Base-by-base conservation (phyloP, 2,113 vertebrate genomes). In the Meles meles region DNA sequence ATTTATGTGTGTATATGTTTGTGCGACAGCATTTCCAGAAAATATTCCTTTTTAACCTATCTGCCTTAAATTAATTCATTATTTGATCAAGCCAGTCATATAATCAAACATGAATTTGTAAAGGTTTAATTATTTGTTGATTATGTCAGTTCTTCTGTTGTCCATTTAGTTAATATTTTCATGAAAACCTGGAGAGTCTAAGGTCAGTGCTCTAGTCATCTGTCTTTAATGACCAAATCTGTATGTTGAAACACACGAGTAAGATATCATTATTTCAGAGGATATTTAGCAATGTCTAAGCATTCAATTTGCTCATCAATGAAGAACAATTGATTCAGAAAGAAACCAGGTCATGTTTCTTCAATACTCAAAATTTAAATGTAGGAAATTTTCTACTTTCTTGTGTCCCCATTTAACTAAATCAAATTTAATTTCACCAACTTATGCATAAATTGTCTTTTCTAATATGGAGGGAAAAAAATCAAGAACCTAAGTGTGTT, bases 211-310 rank as follows among this genome's bases (percentile, higher is more conserved):
- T 93, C 74, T 86, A 61, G 59, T 92, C 42, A 92, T 90, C 42
- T 92, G 7, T 76, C 31, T 86, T 87, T 96, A 96, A 93, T 80
- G 34, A 71, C 21, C 20, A 25, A 3, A 71, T 97, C 9, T 63
- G 21, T 59, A 76, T 88, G 67, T 74, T 31, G 37, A 94, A 97
- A 94, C 47, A 95, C 25, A 52, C 20, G 8, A 81, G 59, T 59
- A 97, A 89, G 20, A 92, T 39, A 17, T 80, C 52, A 92, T 90
- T 93, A 80, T 80, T 90, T 93, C 74, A 37, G 94, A 90, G 67
- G 39, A 17, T 12, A 47, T 61, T 79, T 71, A 87, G 59, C 47
- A 61, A 37, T 34, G 25, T 84, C 49, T 84, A 93, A 49, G 49
- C 23, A 95, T 94, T 49, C 42, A 90, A 71, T 59, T 71, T 92